Evolutionary conservation across 2,797 vertebrate species (phyloP), one percentile per base, ranked within the genome.

Genomic region (Cyprinella venusta): DNA sequence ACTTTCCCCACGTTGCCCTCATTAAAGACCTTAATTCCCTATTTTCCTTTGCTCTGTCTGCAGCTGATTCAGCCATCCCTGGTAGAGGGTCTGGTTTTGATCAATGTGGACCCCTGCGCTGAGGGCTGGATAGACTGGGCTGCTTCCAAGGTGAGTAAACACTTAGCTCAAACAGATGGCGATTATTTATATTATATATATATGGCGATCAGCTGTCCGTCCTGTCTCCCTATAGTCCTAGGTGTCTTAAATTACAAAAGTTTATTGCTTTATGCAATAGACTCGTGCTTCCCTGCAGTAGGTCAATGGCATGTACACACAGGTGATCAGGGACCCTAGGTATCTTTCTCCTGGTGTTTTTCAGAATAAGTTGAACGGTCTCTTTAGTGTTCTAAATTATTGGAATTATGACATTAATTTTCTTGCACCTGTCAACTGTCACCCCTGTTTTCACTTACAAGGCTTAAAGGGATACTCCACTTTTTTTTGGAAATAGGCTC

Each of bases 51-150:
- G 18, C 64, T 76, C 75, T 79, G 24, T 69, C 77, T 80, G 59
- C 92, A 99, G 98, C 94, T 99, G 87, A 96, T 90, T 91, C 94
- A 98, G 88, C 96, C 97, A 2, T 91, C 94, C 30, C 90, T 98
- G 63, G 96, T 98, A 67, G 98, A 99, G 90, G 97, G 97, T 26
- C 94, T 99, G 18, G 95, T 99, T 87, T 96, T 99, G 84, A 97
- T 99, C 91, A 95, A 99, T 7, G 79, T 99, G 4, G 97, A 99
- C 92, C 96, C 98, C 0, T 99, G 97, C 76, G 97, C 97, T 52
- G 98, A 99, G 91, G 98, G 98, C 85, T 99, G 98, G 98, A 99
- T 99, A 38, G 97, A 99, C 91, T 99, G 98, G 98, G 98, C 97
- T 56, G 96, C 97, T 84, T 97, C 97, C 82, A 99, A 99, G 95